A percentile compares a stretch with the other conserved stretches of the same genome.
Evolutionary conservation across 2,113 vertebrate species (phyloP).

Genomic region (Leiothrix lutea): DNA sequence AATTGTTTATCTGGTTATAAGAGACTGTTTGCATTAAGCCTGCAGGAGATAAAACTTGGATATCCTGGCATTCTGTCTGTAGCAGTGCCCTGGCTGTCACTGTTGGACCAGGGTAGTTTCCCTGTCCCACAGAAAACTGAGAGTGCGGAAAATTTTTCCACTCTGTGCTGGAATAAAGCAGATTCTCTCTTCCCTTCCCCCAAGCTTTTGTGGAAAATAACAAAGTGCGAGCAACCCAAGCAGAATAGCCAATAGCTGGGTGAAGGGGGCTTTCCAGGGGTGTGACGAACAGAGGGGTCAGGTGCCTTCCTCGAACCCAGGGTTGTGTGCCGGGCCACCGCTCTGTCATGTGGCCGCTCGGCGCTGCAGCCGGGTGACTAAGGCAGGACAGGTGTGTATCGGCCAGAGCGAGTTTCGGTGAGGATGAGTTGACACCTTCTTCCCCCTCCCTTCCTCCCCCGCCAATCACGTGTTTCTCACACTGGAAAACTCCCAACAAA

Average conservation of each 20-base stretch:
- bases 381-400: neutral
- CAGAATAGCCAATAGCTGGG: neutral
- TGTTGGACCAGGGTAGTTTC: neutral
- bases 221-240: slow-evolving; percentile 2
- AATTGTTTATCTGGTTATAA: neutral
- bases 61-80: neutral
- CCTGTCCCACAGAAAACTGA: neutral
- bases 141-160: slow-evolving; percentile 5
- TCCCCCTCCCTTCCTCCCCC: neutral
- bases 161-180: slow-evolving; percentile 3
- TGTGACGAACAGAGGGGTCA: neutral
- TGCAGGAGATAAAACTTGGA: neutral
- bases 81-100: neutral
- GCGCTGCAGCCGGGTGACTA: neutral
- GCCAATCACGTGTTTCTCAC: neutral
- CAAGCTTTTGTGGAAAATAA: slow-evolving; percentile 13
- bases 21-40: neutral
- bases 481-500: neutral
- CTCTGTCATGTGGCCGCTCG: neutral
- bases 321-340: neutral
- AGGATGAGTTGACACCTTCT: neutral
- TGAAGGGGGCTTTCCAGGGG: neutral
- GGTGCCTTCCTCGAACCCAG: neutral
- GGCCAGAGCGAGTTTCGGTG: neutral
- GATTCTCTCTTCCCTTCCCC: neutral